Evolutionary conservation across 2,888 invertebrate species (phyloP), one percentile per base, ranked within the genome.

Genomic region (Thymelicus lineola): DNA sequence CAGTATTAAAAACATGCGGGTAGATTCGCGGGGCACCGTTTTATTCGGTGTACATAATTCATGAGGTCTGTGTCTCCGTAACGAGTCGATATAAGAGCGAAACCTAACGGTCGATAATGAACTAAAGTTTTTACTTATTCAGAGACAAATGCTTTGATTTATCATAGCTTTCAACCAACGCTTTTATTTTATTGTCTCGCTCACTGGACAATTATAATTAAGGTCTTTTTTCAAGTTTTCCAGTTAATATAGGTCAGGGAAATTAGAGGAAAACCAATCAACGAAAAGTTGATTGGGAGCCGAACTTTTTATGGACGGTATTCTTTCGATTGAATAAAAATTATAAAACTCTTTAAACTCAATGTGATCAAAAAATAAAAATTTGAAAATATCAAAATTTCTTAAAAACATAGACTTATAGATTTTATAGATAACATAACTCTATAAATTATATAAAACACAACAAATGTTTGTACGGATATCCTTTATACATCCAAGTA

Each of bases 41-140:
- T 90, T 91, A 90, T 87, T 86, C 88, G 81, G 81, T 79, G 86
- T 91, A 87, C 88, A 91, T 92, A 91, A 91, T 93, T 92, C 91
- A 92, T 91, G 91, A 88, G 82, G 78, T 78, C 83, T 77, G 80
- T 89, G 86, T 88, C 87, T 87, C 83, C 82, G 84, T 91, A 91
- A 91, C 91, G 90, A 92, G 88, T 83, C 80, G 84, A 86, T 85
- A 85, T 84, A 85, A 86, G 85, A 87, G 81, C 80, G 83, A 86
- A 83, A 83, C 85, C 86, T 81, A 58, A 85, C 85, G 82, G 85
- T 82, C 85, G 84, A 89, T 93, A 91, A 92, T 90, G 89, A 91
- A 90, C 87, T 80, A 73, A 80, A 77, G 76, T 83, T 77, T 77
- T 76, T 78, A 74, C 76, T 75, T 83, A 81, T 84, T 79, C 79